These are phyloP conservation scores for Pseudochirops cupreus DNA, from an alignment of 2,797 vertebrate species.

Conservation along the genomic window DNA sequence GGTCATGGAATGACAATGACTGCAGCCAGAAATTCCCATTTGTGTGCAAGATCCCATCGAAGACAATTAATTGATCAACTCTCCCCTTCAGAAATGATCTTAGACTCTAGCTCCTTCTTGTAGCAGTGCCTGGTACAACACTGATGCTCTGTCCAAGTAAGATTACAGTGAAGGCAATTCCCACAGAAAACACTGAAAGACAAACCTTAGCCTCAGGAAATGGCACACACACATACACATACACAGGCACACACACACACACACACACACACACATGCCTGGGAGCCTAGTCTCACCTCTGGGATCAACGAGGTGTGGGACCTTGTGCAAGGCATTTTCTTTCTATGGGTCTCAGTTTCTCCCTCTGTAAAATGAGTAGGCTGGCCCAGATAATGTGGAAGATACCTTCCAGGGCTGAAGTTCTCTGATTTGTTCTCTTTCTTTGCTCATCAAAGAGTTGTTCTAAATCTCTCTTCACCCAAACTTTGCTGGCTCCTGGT, in stretches of 20 bases:
- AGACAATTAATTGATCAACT: conserved; percentile 80
- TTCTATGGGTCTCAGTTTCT: neutral
- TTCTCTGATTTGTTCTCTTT: neutral
- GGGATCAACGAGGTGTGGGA: neutral
- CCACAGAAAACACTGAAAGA: neutral
- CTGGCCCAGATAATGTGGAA: neutral
- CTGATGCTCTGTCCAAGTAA: neutral
- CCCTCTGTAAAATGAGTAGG: neutral
- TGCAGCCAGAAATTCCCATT: conserved; percentile 89
- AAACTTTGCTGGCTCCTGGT: neutral
- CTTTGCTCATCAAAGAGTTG: neutral
- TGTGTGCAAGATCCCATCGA: conserved; percentile 89
- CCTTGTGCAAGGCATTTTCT: neutral
- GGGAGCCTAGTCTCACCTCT: neutral
- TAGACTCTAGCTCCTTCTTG: neutral
- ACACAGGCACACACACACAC: neutral
- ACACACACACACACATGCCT: neutral
- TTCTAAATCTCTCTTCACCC: neutral
- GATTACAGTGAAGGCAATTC: neutral
- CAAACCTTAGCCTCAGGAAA: neutral
- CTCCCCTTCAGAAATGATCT: neutral
- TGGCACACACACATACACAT: neutral
- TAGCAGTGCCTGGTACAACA: neutral
- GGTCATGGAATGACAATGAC: conserved; percentile 91
- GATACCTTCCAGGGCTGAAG: neutral